A percentile compares a stretch with the other conserved stretches of the same genome.
Conservation (phyloP, 1,140 invertebrate species). For the Copidosoma floridanum region DNA sequence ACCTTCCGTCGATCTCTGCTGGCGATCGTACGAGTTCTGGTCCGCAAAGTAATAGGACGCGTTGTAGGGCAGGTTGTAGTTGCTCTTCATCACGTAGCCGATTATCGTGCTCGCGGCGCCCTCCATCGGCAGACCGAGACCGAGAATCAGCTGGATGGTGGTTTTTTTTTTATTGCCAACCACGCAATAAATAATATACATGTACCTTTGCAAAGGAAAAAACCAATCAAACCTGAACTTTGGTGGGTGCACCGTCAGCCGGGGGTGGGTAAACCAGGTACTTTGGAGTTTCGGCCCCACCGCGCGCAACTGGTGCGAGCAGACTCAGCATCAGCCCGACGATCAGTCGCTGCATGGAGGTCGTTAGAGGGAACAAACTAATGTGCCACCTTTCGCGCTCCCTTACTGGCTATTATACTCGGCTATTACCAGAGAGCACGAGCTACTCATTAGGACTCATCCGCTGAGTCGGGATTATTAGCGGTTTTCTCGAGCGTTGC, state of each 20-base stretch:
- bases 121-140: slow-evolving; percentile 56
- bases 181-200: too few species aligned
- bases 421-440: too few species aligned
- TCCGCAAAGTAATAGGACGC: slow-evolving; percentile 47
- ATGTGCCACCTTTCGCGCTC: too few species aligned
- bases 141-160: slow-evolving; percentile 54
- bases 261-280: slow-evolving; percentile 47
- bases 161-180: too few species aligned
- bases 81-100: slow-evolving; percentile 56
- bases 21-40: slow-evolving; percentile 47
- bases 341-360: too few species aligned
- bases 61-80: slow-evolving; percentile 54
- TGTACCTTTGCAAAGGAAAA: not conserved
- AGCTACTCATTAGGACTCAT: too few species aligned
- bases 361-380: too few species aligned
- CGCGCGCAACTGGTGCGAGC: not conserved
- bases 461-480: too few species aligned
- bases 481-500: too few species aligned
- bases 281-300: not conserved
- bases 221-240: slow-evolving; percentile 50
- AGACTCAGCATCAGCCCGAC: too few species aligned
- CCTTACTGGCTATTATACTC: too few species aligned
- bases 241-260: slow-evolving; percentile 29
- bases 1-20: slow-evolving; percentile 44
- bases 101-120: slow-evolving; percentile 54